Base-by-base conservation (phyloP, 2,797 vertebrate genomes). In the Poecile montanus region DNA sequence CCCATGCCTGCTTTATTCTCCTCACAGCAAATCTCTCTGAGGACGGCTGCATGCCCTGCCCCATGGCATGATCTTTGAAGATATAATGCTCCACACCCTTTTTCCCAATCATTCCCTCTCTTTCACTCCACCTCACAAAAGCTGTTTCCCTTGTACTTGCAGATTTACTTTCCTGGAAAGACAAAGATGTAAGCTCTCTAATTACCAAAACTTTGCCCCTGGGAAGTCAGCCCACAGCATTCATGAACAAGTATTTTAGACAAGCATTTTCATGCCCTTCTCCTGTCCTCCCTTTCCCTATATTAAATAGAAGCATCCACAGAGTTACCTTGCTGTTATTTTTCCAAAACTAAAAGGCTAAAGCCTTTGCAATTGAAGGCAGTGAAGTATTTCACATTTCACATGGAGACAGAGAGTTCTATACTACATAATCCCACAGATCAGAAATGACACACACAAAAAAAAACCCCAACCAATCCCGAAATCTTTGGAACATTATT, bases 211-310 rank as follows among this genome's bases (percentile, higher is more conserved):
- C 11, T 75, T n/a, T 75, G 56, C 68, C 62, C 30, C 42, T 71
- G 82, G 75, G 44, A 89, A 84, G 23, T 61, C 54, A 93, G 50
- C 75, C 65, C 81, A 66, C 75, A 87, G 34, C 8, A 54, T 32
- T 77, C 25, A 18, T 2, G 3, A 73, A 50, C 53, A 73, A 20
- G 17, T 79, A 67, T 85, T 85, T 83, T 7, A 92, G 76, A 70
- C 87, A 94, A 89, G 89, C 7, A 84, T 65, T 85, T 88, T 92
- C 92, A 83, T 78, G 95, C 26, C 51, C 19, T 72, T 83, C 47
- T 66, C 42, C 50, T 70, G 16, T n/a, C 19, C 18, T 89, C 32
- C n/a, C 13, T 80, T 58, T 30, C 38, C 47, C 9, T 58, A 3
- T 26, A 22, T 23, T 54, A 84, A 85, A 26, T 62, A 83, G 40